A percentile compares a stretch with the other conserved stretches of the same genome.
These are phyloP conservation scores for Hylyphantes graminicola DNA, from an alignment of 1,140 invertebrate species.

Conservation along the genomic window DNA sequence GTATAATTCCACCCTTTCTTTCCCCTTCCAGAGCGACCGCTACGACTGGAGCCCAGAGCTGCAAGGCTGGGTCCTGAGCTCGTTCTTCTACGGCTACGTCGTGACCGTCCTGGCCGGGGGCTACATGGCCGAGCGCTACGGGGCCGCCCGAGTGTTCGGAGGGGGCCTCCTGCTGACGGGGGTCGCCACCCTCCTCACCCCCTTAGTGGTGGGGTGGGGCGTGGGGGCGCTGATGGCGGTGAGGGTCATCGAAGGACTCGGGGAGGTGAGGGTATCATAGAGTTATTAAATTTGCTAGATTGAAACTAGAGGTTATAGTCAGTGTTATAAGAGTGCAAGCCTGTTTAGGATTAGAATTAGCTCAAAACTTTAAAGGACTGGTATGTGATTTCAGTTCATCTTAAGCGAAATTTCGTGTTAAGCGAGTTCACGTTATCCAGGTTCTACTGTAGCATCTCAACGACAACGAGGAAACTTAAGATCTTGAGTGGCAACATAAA, in stretches of 20 bases:
- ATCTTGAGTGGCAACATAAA: no score
- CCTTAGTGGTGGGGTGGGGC: conserved; percentile 10
- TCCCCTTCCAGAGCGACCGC: not conserved
- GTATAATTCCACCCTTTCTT: not conserved
- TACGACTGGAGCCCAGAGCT: conserved; percentile 52
- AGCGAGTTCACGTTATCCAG: no score
- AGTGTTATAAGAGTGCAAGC: no score
- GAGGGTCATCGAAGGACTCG: conserved; percentile 9
- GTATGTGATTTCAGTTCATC: no score
- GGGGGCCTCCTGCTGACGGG: conserved; percentile 62
- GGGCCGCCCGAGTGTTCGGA: conserved; percentile 88
- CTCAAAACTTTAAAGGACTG: no score
- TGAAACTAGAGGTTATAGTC: no score
- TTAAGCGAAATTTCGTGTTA: no score
- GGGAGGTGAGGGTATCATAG: not conserved
- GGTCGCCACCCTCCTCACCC: conserved; percentile 40
- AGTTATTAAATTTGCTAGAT: no score
- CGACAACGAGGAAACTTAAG: no score
- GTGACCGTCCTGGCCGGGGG: conserved; percentile 85
- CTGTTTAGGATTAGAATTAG: no score
- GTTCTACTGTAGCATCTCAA: no score
- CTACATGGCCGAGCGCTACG: conserved; percentile 79
- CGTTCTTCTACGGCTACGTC: conserved; percentile 90
- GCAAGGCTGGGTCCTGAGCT: conserved; percentile 76
- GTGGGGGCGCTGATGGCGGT: not conserved